Base-by-base conservation (phyloP, 2,113 vertebrate species). In the Ailurus styani region DNA sequence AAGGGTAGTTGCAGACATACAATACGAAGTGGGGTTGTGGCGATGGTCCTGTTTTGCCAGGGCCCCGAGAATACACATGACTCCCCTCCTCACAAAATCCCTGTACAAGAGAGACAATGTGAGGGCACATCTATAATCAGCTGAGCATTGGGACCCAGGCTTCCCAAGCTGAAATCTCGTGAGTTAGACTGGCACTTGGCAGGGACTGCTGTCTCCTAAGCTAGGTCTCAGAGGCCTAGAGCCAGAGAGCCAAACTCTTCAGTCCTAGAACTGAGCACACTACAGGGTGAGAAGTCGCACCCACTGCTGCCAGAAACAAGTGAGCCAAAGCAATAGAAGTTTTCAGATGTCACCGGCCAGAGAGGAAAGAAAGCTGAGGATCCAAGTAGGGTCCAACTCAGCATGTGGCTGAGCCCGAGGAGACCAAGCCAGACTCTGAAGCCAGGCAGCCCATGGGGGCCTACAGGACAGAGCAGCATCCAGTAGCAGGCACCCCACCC, bases 1-100 rank as follows among this genome's bases (percentile, higher is more conserved):
- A 34, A 62, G n/a, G 1, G 20, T 25, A 3, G 45, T 82, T 10
- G 3, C 5, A 3, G 29, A 15, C 62, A 55, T 1, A 0, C 18
- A 17, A 12, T 45, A 1, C 1, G 15, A 29, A 42, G 9, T 45
- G 12, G 23, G 13, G 77, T 55, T 94, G 60, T 21, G 40, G 7
- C 54, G 54, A 60, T 31, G 66, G 15, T 73, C 68, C 37, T 50
- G 0, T 42, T 73, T 82, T 72, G 40, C 57, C 42, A 55, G 50
- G 40, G 12, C 25, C 60, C 21, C 72, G 23, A 45, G 40, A 25
- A n/a, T 50, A 8, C 27, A 27, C 31, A 4, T 17, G 40, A 31
- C 54, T 29, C 4, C 27, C 55, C 27, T n/a, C 60, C 37, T 70
- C 18, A 3, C 78, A 66, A 15, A 75, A 82, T 42, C 40, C 93